These are phyloP conservation scores for Stegodyphus dumicola DNA, from an alignment of 1,140 invertebrate genomes.

Conservation along the genomic window DNA sequence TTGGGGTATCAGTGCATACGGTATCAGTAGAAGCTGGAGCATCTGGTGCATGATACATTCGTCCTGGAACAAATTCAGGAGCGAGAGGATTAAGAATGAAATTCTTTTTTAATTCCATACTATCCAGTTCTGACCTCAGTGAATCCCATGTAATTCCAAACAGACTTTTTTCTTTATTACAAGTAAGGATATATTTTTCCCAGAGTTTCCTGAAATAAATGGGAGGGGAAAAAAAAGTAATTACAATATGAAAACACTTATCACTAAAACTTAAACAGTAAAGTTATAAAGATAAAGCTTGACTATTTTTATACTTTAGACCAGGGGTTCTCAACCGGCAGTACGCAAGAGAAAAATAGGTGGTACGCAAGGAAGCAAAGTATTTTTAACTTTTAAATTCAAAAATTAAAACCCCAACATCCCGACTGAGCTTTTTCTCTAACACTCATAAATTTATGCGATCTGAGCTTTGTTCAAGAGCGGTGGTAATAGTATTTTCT, in stretches of 20 bases:
- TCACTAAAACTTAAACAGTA: background rate
- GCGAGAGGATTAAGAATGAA: constrained; percentile 85
- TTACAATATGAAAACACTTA: background rate
- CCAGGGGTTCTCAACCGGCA: no score
- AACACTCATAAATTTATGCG: no score
- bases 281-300: background rate
- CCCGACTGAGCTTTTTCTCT: no score
- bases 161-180: constrained; percentile 79
- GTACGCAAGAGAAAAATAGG: no score
- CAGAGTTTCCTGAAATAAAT: constrained; percentile 77
- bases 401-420: no score
- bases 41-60: constrained; percentile 20
- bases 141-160: constrained; percentile 80
- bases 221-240: background rate
- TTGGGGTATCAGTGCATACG: constrained; percentile 7
- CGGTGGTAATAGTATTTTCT: no score
- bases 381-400: no score
- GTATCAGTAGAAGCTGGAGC: background rate
- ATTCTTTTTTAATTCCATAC: constrained; percentile 79
- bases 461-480: no score
- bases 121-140: constrained; percentile 77
- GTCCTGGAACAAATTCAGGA: constrained; percentile 79
- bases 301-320: no score
- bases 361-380: no score
- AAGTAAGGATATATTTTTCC: constrained; percentile 83